Evolutionary conservation across 2,888 invertebrate species (phyloP).

Genomic region (Folsomia candida): DNA sequence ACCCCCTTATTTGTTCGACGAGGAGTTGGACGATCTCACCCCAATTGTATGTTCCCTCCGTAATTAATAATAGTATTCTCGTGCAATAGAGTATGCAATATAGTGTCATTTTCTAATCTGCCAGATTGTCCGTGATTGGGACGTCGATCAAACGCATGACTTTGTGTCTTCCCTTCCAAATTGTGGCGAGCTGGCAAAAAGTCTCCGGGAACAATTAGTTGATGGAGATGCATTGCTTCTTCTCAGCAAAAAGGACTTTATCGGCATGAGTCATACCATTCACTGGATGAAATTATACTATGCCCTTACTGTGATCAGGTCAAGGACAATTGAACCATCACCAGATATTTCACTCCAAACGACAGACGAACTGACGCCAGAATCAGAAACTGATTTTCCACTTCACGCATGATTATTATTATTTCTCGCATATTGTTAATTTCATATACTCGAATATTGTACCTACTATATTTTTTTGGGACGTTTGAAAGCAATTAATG

Average conservation of each 20-base stretch:
- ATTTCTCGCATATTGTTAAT: too few species aligned
- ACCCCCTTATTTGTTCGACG: neutral
- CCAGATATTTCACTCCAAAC: too few species aligned
- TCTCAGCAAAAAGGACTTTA: neutral
- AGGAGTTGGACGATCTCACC: neutral
- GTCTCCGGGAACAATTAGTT: neutral
- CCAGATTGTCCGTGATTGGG: neutral
- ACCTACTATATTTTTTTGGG: too few species aligned
- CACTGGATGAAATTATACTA: neutral
- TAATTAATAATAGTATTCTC: too few species aligned
- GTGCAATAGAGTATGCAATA: too few species aligned
- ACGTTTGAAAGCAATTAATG: too few species aligned
- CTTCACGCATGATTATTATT: too few species aligned
- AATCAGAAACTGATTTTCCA: too few species aligned
- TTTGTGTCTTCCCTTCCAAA: neutral
- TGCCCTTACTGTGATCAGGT: neutral
- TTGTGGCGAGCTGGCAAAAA: neutral
- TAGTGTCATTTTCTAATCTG: neutral
- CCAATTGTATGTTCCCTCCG: too few species aligned
- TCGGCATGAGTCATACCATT: neutral
- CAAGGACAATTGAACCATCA: too few species aligned
- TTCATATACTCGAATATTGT: too few species aligned
- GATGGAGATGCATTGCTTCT: conserved; percentile 4
- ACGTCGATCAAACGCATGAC: neutral
- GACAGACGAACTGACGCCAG: too few species aligned